These are phyloP conservation scores for Alouatta caraya DNA, from an alignment of 2,797 vertebrate genomes.

Conservation along the genomic window DNA sequence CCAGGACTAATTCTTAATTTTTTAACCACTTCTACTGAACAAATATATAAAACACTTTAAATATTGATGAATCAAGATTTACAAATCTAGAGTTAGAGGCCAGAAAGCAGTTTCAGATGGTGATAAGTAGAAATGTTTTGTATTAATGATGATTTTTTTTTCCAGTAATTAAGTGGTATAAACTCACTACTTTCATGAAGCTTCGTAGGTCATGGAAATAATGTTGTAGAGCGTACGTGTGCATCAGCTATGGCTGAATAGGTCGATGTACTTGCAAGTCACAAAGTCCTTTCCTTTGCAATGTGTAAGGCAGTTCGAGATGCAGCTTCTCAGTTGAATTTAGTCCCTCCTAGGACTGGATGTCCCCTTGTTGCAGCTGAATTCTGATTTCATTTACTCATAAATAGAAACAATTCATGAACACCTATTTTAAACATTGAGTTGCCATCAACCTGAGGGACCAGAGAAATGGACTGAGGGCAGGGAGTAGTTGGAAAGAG, in stretches of 20 bases:
- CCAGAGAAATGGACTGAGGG: not conserved
- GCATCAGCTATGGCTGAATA: conserved; percentile 83
- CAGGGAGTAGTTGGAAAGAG: not conserved
- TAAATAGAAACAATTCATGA: conserved; percentile 88
- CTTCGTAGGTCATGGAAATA: conserved; percentile 80
- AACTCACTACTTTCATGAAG: conserved; percentile 76
- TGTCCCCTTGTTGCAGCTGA: conserved; percentile 90
- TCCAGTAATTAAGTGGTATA: conserved; percentile 71
- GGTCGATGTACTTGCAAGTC: conserved; percentile 87
- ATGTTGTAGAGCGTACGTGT: conserved; percentile 73
- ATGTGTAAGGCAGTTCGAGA: conserved; percentile 86
- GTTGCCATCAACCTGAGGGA: not conserved
- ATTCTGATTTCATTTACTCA: conserved; percentile 91
- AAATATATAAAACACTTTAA: conserved; percentile 1
- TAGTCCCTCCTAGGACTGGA: conserved; percentile 90
- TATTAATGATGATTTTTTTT: conserved; percentile 19
- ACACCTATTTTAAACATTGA: not conserved
- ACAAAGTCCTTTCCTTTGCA: conserved; percentile 85
- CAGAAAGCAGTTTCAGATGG: not conserved
- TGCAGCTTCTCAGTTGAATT: conserved; percentile 90
- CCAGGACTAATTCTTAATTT: conserved; percentile 65
- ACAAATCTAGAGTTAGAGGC: not conserved
- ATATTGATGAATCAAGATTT: not conserved
- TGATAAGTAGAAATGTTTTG: conserved; percentile 51
- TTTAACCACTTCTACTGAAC: not conserved